Base-by-base conservation (phyloP, 2,888 invertebrate species). In the Periphyllus acericola region DNA sequence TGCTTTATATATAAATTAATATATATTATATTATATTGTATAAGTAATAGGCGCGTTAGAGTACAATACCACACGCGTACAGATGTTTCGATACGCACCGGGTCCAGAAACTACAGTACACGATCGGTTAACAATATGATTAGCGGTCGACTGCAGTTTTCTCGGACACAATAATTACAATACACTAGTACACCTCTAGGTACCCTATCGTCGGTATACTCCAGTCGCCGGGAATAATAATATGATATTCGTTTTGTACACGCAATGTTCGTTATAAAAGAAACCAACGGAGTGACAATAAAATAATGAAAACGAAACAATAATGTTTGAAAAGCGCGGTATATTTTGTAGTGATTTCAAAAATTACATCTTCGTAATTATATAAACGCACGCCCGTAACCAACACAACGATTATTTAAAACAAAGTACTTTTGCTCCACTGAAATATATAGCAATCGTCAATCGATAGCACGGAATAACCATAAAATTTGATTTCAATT, bases 401-500 rank as follows among this genome's bases (percentile, higher is more conserved):
- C 19, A 32, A 79, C 34, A 29, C n/a, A 36, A 40, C 36, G 6
- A n/a, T 46, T 46, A 46, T 80, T 66, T 66, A 66, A 66, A 66
- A 66, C 2, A 1, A 21, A 21, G 60, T 6, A 60, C 6, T 60
- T 6, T 25, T 46, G 6, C 25, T 60, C 21, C 60, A 19, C 25
- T 25, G 25, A 0, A 25, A 25, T 36, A 25, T 80, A 66, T 36
- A 66, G 21, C n/a, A n/a, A n/a, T n/a, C n/a, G n/a, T 36, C 32
- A 46, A 81, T 81, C 1, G 17, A 32, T 3, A 0, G 66, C 83
- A 76, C 66, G 83, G 32, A 76, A 76, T 32, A 19, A 32, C 66
- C 17, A 76, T 84, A 76, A 84, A 84, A 84, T 76, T 46, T 76
- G 46, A 76, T 76, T 84, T 76, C 46, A 32, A 76, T 84, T 76